These are phyloP conservation scores for Ascidia mentula DNA, from an alignment of 23 tunicate genomes.

Conservation along the genomic window DNA sequence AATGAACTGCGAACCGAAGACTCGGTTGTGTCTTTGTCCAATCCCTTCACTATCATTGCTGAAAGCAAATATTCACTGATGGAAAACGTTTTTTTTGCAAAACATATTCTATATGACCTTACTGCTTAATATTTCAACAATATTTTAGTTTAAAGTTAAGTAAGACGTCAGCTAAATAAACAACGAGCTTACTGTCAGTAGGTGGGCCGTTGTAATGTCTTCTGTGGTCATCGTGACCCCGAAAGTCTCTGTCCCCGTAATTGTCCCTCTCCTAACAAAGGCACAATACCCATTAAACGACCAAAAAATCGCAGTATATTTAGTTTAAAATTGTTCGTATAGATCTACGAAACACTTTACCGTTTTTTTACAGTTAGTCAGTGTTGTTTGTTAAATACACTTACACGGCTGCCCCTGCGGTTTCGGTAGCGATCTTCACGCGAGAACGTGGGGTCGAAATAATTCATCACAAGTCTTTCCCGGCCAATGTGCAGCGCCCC, in stretches of 20 bases:
- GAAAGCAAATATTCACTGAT: background rate
- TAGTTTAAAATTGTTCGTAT: too few relatives aligned
- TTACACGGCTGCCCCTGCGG: background rate
- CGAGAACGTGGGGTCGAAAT: background rate
- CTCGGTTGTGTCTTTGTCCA: conserved; percentile 62
- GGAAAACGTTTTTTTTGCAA: background rate
- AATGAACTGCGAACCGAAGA: conserved; percentile 60
- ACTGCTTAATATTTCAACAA: too few relatives aligned
- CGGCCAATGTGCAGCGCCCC: conserved; percentile 33
- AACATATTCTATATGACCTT: too few relatives aligned
- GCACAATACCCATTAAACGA: too few relatives aligned
- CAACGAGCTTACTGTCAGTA: conserved; percentile 31
- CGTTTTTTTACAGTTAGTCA: too few relatives aligned
- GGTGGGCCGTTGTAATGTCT: conserved; percentile 16
- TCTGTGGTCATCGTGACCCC: conserved; percentile 28
- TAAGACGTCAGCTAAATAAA: background rate
- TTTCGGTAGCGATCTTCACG: background rate
- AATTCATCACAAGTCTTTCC: conserved; percentile 35
- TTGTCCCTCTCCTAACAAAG: background rate
- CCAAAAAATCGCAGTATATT: too few relatives aligned
- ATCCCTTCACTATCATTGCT: conserved; percentile 98
- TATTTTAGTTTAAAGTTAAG: background rate
- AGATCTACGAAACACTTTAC: too few relatives aligned
- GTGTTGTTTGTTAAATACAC: too few relatives aligned
- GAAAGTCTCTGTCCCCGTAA: background rate